These are phyloP conservation scores for Meiosimyza decipiens DNA, from an alignment of 2,888 invertebrate genomes.

Conservation along the genomic window DNA sequence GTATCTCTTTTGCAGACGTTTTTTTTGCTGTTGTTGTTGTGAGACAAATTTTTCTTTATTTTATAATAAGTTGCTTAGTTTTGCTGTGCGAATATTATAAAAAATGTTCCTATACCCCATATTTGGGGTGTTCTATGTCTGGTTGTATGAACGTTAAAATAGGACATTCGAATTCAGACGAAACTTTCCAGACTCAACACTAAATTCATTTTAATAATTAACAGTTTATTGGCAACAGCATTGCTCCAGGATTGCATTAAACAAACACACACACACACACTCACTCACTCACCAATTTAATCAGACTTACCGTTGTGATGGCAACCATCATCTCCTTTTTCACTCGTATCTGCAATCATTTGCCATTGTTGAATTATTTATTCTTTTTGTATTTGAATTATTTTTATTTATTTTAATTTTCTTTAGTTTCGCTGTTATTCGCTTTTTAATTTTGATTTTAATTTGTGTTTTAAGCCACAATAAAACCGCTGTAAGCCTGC, in stretches of 20 bases:
- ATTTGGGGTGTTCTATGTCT: no score
- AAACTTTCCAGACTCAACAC: no score
- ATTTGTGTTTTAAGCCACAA: constrained; percentile 26
- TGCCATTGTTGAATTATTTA: neutral
- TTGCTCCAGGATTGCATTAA: neutral
- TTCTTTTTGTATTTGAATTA: neutral
- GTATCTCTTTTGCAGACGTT: no score
- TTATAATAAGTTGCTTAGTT: no score
- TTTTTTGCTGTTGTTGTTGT: no score
- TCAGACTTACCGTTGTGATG: constrained; percentile 16
- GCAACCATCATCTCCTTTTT: neutral
- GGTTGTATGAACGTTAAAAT: no score
- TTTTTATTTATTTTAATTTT: neutral
- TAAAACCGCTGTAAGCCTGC: constrained; percentile 27
- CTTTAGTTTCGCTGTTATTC: neutral
- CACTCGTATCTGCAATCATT: neutral
- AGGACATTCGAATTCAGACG: no score
- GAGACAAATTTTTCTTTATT: no score
- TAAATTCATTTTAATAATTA: neutral
- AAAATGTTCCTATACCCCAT: no score
- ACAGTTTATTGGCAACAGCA: neutral
- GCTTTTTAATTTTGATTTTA: constrained; percentile 19
- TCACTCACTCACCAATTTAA: neutral
- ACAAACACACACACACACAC: neutral
- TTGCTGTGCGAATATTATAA: no score